Conservation (phyloP, 2,113 vertebrate genomes). For the Madoqua kirkii region DNA sequence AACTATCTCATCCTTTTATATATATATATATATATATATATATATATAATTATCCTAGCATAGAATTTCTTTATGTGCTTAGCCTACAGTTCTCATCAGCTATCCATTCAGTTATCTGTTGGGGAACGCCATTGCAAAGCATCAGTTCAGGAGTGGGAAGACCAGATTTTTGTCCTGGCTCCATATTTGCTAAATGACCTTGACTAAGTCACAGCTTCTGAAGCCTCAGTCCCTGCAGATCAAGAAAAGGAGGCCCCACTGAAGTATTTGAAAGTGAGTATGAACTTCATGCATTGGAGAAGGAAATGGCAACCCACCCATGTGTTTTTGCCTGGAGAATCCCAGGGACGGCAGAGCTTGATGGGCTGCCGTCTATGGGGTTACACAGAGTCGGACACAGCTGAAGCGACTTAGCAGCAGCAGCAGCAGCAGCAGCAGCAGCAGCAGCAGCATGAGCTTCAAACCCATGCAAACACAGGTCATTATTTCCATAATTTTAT, state of each 20-base stretch:
- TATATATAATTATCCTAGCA: neutral
- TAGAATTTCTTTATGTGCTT: neutral
- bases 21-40: neutral
- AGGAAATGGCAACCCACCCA: too few relatives aligned
- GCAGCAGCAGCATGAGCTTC: neutral
- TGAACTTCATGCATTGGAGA: too few relatives aligned
- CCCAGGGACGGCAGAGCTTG: too few relatives aligned
- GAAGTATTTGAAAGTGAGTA: neutral
- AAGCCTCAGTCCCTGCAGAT: neutral
- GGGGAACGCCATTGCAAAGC: accelerated
- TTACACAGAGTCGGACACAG: too few relatives aligned
- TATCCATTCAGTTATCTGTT: accelerated
- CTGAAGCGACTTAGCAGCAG: too few relatives aligned
- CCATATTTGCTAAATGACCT: neutral
- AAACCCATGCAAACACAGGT: neutral
- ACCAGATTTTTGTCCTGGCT: accelerated
- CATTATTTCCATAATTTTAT: neutral
- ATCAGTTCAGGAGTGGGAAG: accelerated
- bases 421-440: too few relatives aligned
- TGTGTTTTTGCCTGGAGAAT: too few relatives aligned
- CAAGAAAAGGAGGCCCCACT: accelerated
- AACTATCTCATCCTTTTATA: neutral
- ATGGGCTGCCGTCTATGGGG: too few relatives aligned
- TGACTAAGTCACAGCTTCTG: neutral
- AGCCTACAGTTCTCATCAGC: neutral